Evolutionary conservation across 2,888 invertebrate species (phyloP), one percentile per base, ranked within the genome.

Genomic region (Eupithecia subumbrata): DNA sequence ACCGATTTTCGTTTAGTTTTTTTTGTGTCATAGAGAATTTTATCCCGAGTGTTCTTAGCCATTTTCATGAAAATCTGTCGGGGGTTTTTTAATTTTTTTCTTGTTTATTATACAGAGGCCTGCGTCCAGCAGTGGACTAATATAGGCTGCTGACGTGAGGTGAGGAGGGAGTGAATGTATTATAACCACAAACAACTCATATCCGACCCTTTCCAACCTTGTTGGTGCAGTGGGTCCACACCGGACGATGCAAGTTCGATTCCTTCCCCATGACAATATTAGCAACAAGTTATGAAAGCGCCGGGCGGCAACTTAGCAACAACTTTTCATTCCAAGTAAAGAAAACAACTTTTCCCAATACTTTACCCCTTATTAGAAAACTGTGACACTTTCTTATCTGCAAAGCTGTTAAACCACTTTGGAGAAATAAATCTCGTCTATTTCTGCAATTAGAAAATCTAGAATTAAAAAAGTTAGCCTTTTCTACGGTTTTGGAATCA

Each of bases 371-470:
- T 25, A 56, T 71, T 72, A 75, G 73, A 75, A 73, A 56, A 72
- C 67, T 69, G 64, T 67, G 72, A 72, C 70, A 80, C 79, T 82
- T 80, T 80, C 79, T 30, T 66, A 34, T 66, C 43, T 1, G 14
- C n/a, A 43, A 68, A 68, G 40, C 43, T 25, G 68, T 11, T 69
- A 73, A 75, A 48, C 72, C n/a, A n/a, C 37, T 40, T 67, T 60
- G 45, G 37, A 37, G 37, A 25, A 18, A 71, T 37, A 25, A 37
- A 1, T 30, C n/a, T 52, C n/a, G 72, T 74, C 70, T 73, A 75
- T 77, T 78, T 74, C 76, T 60, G 72, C 66, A 77, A 77, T 79
- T 77, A 79, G 77, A 77, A 79, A 79, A 52, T 30, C 56, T 43
- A 71, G 71, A 72, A 74, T 45, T 67, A 43, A 67, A 43, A n/a